Evolutionary conservation across 2,888 invertebrate genomes (phyloP), one percentile per base, ranked within the genome.

Genomic region (Archips crataeganus): DNA sequence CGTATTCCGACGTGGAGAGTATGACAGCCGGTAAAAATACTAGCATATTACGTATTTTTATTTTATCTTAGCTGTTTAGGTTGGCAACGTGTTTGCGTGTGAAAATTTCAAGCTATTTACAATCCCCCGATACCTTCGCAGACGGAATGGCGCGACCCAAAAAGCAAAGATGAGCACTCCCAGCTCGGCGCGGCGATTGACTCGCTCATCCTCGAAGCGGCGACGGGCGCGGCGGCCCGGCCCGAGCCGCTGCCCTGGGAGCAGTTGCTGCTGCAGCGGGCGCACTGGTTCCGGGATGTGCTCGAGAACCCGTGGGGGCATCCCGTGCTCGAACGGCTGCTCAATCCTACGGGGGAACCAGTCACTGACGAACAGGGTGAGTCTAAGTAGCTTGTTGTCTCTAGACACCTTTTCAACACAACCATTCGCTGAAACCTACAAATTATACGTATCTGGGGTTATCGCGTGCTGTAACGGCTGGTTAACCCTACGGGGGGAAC

Each of bases 281-380:
- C 95, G 71, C 90, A 94, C 82, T 96, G 96, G 96, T 95, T 95
- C 83, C 93, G 91, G 81, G 85, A 84, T 62, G 89, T 93, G 71
- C 88, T 95, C 76, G 85, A 87, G 63, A 94, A 95, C 78, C 94
- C 95, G 54, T 95, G 95, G 94, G 95, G 95, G 2, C 94, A 94
- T 80, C 94, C 95, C 42, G 93, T 95, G 71, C 92, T 96, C 60
- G 92, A 94, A 83, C 87, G 92, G 42, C 86, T 96, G 70, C 90
- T 96, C 77, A 92, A 95, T 81, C 92, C 95, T 72, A 94, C 94
- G 65, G 95, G 95, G 84, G 88, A 87, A 75, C 89, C 94, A 77
- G 92, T 94, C 62, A 83, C 80, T 3, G 87, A 93, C 74, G 80
- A 90, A 49, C 87, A 93, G 78, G 85, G 94, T 94, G 65, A 79